These are phyloP conservation scores for Coptotermes formosanus DNA, from an alignment of 1,140 invertebrate species.

Conservation along the genomic window DNA sequence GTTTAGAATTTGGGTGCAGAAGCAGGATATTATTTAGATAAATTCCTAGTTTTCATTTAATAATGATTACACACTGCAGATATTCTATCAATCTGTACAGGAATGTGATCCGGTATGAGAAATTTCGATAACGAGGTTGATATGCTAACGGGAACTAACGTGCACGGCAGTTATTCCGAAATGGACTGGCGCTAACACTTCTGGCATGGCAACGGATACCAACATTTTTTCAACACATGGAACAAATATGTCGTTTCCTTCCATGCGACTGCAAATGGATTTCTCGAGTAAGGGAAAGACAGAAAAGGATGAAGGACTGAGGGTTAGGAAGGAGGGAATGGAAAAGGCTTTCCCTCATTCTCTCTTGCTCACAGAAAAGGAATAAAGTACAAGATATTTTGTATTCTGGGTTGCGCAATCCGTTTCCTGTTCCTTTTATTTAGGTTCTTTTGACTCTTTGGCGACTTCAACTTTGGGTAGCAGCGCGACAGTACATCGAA, in stretches of 20 bases:
- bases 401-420: constrained; percentile 26
- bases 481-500: not conserved
- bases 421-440: constrained; percentile 16
- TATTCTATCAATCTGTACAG: too few relatives aligned
- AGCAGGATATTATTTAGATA: too few relatives aligned
- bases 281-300: constrained; percentile 25
- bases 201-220: not conserved
- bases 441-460: not conserved
- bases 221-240: not conserved
- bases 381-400: constrained; percentile 24
- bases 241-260: constrained; percentile 27
- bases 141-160: too few relatives aligned
- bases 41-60: too few relatives aligned
- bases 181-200: not conserved
- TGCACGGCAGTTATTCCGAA: too few relatives aligned
- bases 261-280: constrained; percentile 29
- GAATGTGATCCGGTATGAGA: too few relatives aligned
- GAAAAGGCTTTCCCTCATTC: not conserved
- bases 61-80: too few relatives aligned
- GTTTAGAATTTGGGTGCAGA: too few relatives aligned
- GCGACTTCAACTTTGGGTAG: not conserved
- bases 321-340: not conserved
- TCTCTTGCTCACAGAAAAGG: not conserved
- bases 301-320: not conserved
- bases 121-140: too few relatives aligned